A percentile compares a stretch with the other conserved stretches of the same genome.
Conservation (phyloP, 1,140 invertebrate species). For the Octopus sinensis region DNA sequence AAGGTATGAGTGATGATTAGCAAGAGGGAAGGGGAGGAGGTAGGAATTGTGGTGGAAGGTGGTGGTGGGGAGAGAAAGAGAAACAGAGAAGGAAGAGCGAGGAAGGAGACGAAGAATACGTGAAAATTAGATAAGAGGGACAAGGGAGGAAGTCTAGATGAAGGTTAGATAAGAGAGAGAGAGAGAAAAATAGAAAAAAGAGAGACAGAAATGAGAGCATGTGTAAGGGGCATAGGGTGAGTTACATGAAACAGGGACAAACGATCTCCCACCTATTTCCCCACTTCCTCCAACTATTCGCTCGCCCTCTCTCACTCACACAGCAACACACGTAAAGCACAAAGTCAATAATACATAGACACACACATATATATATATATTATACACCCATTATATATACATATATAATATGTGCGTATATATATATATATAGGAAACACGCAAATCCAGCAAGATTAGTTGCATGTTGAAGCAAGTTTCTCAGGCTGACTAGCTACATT, state of each 20-base stretch:
- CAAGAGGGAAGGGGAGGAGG: neutral
- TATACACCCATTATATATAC: no score
- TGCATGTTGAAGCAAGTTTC: no score
- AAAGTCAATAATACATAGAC: no score
- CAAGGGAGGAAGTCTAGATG: neutral
- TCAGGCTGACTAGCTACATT: no score
- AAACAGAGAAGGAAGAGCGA: neutral
- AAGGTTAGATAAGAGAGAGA: neutral
- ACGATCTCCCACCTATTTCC: no score
- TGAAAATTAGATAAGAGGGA: neutral
- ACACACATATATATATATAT: no score
- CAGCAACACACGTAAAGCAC: no score
- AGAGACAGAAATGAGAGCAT: neutral
- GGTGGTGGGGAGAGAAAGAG: neutral
- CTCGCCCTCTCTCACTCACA: no score
- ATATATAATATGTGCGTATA: neutral
- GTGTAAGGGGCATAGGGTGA: neutral
- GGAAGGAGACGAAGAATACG: neutral
- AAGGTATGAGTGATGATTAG: neutral
- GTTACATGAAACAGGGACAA: neutral
- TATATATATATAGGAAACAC: neutral
- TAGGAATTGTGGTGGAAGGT: neutral
- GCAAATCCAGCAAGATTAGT: no score
- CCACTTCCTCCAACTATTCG: no score
- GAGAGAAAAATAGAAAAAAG: neutral